Conservation (phyloP, 2,797 vertebrate species). For the Tragelaphus oryx region DNA sequence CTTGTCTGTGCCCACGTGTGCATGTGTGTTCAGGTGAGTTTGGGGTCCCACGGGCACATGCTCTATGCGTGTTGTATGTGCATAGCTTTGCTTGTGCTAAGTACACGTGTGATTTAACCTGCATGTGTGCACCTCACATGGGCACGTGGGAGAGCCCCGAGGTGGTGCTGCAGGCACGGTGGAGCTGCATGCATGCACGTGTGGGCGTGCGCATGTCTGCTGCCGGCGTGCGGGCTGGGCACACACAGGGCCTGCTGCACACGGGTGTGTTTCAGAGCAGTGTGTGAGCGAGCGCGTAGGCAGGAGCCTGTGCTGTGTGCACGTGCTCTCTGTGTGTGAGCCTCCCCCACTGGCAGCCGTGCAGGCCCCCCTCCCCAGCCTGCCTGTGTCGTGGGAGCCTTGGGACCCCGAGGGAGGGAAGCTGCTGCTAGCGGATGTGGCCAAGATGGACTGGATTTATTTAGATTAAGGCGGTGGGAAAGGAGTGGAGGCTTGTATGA, state of each 20-base stretch:
- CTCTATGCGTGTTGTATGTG: not conserved
- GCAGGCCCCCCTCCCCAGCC: conserved; percentile 72
- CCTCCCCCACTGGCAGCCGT: not conserved
- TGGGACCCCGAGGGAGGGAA: conserved; percentile 81
- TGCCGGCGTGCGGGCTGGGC: not conserved
- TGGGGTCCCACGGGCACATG: not conserved
- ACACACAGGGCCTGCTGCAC: not conserved
- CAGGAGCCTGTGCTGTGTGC: not conserved
- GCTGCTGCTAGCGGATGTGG: conserved; percentile 79
- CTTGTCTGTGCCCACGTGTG: not conserved
- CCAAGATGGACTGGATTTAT: conserved; percentile 81
- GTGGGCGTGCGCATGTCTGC: not conserved
- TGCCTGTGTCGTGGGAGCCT: conserved; percentile 84
- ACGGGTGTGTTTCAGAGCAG: not conserved
- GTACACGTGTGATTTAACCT: not conserved
- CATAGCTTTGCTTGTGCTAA: not conserved
- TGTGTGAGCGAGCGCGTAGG: conserved; percentile 11
- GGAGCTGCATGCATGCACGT: not conserved
- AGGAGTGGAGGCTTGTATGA: conserved; percentile 62
- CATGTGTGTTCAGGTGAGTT: not conserved
- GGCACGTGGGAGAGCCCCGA: not conserved
- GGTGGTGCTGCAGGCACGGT: not conserved
- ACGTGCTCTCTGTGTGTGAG: conserved; percentile 7
- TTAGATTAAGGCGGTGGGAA: conserved; percentile 84
- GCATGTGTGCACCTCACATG: rapidly evolving